These are phyloP conservation scores for Zosterops lateralis DNA, from an alignment of 2,113 vertebrate species.

Conservation along the genomic window DNA sequence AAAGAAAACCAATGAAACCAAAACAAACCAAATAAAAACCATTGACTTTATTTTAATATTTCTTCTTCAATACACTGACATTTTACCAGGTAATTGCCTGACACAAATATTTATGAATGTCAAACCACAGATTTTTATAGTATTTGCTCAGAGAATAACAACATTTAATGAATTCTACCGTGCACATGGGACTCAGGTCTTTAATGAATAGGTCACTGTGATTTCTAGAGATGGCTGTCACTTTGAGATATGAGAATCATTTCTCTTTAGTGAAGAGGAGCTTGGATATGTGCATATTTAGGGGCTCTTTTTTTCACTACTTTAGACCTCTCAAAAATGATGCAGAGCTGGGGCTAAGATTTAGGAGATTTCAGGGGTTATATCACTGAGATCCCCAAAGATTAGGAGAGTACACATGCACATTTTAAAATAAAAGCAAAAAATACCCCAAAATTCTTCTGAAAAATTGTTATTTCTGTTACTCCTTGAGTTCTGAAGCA, in stretches of 20 bases:
- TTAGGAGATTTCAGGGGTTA: not conserved
- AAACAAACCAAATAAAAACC: not conserved
- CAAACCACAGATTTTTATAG: not conserved
- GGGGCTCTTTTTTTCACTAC: constrained; percentile 30
- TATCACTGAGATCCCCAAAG: not conserved
- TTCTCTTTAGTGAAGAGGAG: constrained; percentile 50
- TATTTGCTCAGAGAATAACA: constrained; percentile 50
- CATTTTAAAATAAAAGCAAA: not conserved
- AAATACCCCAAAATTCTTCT: rapidly evolving
- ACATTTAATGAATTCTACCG: constrained; percentile 55
- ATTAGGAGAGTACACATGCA: not conserved
- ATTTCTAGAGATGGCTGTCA: constrained; percentile 57
- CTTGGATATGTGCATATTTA: constrained; percentile 50
- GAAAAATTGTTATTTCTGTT: not conserved
- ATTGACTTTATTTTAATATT: constrained; percentile 46
- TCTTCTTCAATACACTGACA: not conserved
- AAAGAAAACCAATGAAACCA: not conserved
- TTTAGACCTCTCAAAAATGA: not conserved
- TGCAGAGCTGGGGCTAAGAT: not conserved
- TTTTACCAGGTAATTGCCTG: constrained; percentile 23
- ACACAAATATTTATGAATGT: constrained; percentile 61
- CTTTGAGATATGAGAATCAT: constrained; percentile 61
- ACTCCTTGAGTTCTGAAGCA: not conserved
- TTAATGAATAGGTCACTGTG: constrained; percentile 58
- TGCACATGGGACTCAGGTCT: not conserved